These are phyloP conservation scores for Chaetops frenatus DNA, from an alignment of 2,113 vertebrate species.

Conservation along the genomic window DNA sequence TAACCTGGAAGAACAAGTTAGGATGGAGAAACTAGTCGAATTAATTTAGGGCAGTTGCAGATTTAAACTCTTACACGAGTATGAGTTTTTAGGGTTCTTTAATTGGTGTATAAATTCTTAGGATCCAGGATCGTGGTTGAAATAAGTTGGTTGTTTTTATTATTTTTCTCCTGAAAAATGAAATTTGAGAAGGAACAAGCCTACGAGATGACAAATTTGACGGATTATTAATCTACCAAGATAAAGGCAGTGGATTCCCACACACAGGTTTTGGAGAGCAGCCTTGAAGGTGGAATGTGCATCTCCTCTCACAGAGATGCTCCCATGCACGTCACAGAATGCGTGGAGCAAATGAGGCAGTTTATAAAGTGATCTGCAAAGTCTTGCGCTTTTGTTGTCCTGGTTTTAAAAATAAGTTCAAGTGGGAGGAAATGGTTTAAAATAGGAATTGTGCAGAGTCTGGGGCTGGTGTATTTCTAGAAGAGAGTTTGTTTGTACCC, in stretches of 20 bases:
- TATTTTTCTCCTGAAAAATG: neutral
- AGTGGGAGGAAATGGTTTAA: neutral
- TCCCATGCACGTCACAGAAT: neutral
- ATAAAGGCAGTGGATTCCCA: neutral
- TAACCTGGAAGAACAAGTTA: conserved; percentile 5
- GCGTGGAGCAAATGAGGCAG: neutral
- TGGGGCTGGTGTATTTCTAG: neutral
- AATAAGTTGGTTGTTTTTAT: neutral
- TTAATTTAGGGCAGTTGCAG: neutral
- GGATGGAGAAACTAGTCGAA: neutral
- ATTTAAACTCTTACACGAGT: neutral
- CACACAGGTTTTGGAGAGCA: neutral
- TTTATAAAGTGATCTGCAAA: neutral
- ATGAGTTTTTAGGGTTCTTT: neutral
- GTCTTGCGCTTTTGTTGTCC: neutral
- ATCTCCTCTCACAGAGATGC: neutral
- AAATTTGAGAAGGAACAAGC: neutral
- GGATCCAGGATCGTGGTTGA: neutral
- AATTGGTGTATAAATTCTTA: neutral
- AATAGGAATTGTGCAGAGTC: neutral
- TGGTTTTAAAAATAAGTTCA: neutral
- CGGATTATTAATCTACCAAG: neutral
- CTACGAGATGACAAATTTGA: neutral
- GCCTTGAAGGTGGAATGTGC: neutral
- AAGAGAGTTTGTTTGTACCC: neutral